Base-by-base conservation (phyloP, 2,888 invertebrate genomes). In the Lepidocyrtoides sp. region DNA sequence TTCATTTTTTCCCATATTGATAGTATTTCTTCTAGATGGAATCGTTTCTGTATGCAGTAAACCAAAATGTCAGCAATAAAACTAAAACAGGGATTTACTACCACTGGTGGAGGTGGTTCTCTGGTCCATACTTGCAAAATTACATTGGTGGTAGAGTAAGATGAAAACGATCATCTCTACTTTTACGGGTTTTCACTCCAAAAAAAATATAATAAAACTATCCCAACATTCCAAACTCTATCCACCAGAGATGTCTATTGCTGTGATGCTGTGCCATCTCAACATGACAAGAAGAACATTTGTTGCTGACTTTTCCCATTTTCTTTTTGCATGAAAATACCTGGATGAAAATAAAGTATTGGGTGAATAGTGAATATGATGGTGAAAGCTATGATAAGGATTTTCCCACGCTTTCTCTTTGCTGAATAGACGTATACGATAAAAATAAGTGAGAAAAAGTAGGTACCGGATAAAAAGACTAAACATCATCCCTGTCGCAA, bases 401-500 rank as follows among this genome's bases (percentile, higher is more conserved):
- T 77, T 79, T 79, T 79, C 79, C 36, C 57, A 54, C 48, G 5
- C 14, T 23, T 72, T 75, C n/a, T 14, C 36, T 75, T 26, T 20
- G 72, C 1, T 48, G 26, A 17, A 48, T 48, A n/a, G 10, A 36
- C 20, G 12, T 17, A 8, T n/a, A 2, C 36, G 23, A 0, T 32
- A 79, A 5, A 26, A 20, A 79, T 12, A 26, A 8, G 23, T 63
- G 17, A 57, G 10, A 36, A 57, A 75, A 44, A n/a, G 23, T 44
- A 36, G 32, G 32, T 2, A 36, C 17, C 23, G 26, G 48, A 48
- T 75, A 48, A 75, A 44, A 72, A 75, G 69, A 75, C 75, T 75
- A 23, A 75, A 48, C 75, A 75, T 48, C 75, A 75, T 48, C n/a
- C 44, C n/a, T 75, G 75, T 75, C 48, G 51, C 57, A 79, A 79